Base-by-base conservation (phyloP, 2,888 invertebrate genomes). In the Hesperia comma region DNA sequence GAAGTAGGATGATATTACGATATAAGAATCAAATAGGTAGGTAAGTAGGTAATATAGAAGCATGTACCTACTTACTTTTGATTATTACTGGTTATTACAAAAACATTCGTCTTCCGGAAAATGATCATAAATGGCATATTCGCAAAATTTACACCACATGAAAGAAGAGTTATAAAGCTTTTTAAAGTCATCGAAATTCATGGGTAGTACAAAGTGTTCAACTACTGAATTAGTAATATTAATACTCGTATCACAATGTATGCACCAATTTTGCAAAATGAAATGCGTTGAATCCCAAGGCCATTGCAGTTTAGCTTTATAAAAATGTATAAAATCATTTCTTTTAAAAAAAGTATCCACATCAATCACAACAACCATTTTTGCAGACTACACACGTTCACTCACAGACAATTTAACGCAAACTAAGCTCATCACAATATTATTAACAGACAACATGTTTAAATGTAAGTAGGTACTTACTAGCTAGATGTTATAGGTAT, bases 91-190 rank as follows among this genome's bases (percentile, higher is more conserved):
- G 33, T 33, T 33, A 70, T 68, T 67, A 68, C 61, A 70, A 70
- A 63, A 70, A 70, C 70, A 68, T 70, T 70, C 68, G 66, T 68
- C 70, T 68, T 68, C 66, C 60, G 68, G 70, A 70, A 63, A 70
- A 70, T 70, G 68, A 70, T 68, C 68, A 67, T 63, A 67, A 70
- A 70, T 67, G 67, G 68, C 68, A 70, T 68, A 68, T 70, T 70
- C 67, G 68, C 66, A 68, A 70, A 70, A 63, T 63, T 61, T 70
- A 60, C 70, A 70, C 70, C 68, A 70, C 58, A 70, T 62, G 68
- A 70, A 68, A 70, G 58, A 66, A 70, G 61, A 70, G 68, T 68
- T 61, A 66, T 61, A 61, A 66, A 70, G 70, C 54, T 62, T 68
- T 70, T 70, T 70, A 68, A 66, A 64, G 66, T 70, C 66, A 62